Evolutionary conservation across 2,113 vertebrate species (phyloP), one percentile per base, ranked within the genome.

Genomic region (Pteruthius melanotis): DNA sequence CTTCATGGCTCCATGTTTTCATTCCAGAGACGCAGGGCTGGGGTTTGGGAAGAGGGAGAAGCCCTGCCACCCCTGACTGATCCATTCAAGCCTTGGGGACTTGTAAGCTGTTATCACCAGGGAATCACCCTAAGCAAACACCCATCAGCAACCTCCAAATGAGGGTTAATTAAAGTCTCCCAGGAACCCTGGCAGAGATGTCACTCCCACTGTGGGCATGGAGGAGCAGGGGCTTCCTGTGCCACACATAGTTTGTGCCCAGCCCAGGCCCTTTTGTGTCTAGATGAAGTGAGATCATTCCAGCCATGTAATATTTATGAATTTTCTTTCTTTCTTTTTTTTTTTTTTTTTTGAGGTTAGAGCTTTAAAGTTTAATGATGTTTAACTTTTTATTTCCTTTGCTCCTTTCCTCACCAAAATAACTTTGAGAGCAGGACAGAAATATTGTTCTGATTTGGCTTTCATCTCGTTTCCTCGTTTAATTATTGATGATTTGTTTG

Each of bases 321-420:
- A 40, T 76, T 54, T 64, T 23, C 15, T 15, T 31, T 70, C 47
- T 17, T 14, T 52, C 66, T 91, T 50, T 37, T 60, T 28, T 26
- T 28, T 13, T 56, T 66, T 76, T 94, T 83, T 89, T 82, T 74
- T 61, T 26, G 33, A 60, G 63, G 76, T 71, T 92, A 82, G 19
- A 40, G 44, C 57, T 93, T 97, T 94, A 95, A 96, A 92, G 12
- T 92, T 97, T 96, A 88, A 97, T 94, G 93, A 90, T 23, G 45
- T 80, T 82, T 82, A 92, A 96, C 72, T 93, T 95, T 56, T 88
- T 82, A 80, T 95, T 95, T 95, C 85, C 83, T 94, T 82, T 79
- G 61, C 83, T 91, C 44, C 72, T 92, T 86, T 78, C 92, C 80
- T 88, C 80, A 75, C 91, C 93, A 87, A 93, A 96, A 93, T 84